phyloP scores from a whole-genome alignment of 2,797 vertebrate genomes.

The Schizopygopsis malacanthus region DNA sequence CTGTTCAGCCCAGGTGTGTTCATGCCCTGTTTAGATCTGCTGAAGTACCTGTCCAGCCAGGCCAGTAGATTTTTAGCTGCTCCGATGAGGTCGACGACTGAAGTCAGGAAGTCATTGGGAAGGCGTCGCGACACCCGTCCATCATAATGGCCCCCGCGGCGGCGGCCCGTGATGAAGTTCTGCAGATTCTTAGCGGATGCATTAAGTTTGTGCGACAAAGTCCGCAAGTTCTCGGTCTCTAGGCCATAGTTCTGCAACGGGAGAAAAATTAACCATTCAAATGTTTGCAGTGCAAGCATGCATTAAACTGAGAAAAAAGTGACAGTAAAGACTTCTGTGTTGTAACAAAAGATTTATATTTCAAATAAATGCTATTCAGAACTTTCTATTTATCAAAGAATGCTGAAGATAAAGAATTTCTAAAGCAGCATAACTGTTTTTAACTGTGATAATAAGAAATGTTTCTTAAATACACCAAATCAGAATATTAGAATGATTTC shows the following conservation, averaged over 20 bases:
- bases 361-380: neutral
- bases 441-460: neutral
- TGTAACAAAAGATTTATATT: neutral
- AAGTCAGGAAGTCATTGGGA: conserved; percentile 82
- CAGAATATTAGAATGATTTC: neutral
- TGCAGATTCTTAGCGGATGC: conserved; percentile 85
- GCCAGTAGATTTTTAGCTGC: conserved; percentile 82
- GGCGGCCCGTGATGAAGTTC: conserved; percentile 84
- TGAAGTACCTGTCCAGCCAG: conserved; percentile 83
- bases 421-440: neutral
- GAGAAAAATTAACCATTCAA: neutral
- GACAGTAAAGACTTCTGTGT: neutral
- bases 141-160: conserved; percentile 80
- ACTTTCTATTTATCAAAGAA: neutral
- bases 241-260: conserved; percentile 81
- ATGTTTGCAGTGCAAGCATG: neutral
- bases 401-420: neutral
- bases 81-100: conserved; percentile 84
- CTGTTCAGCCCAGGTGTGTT: neutral
- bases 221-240: conserved; percentile 83
- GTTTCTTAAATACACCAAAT: conserved; percentile 1
- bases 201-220: conserved; percentile 84
- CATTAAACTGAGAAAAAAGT: neutral
- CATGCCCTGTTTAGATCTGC: neutral
- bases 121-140: conserved; percentile 78